A percentile compares a stretch with the other conserved stretches of the same genome.
These are phyloP conservation scores for Apotomis betuletana DNA, from an alignment of 2,888 invertebrate genomes.

Conservation along the genomic window DNA sequence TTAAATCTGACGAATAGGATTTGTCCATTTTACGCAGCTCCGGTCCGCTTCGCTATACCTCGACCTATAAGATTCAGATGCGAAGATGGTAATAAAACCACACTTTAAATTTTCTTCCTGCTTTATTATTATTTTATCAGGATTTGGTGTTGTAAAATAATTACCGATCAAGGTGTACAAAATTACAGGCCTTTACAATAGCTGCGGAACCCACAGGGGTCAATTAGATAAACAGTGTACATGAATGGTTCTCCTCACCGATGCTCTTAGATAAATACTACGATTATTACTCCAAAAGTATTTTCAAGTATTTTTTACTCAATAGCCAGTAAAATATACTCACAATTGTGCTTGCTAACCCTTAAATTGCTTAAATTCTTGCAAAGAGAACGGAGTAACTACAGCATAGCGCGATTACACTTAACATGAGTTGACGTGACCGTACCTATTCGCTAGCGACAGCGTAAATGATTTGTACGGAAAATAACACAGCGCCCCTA, in stretches of 20 bases:
- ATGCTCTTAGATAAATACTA: conserved; percentile 28
- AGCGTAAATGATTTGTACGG: no score
- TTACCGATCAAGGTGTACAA: conserved; percentile 79
- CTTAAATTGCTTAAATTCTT: not conserved
- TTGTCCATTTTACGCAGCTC: no score
- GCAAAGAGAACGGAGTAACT: not conserved
- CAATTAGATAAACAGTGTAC: conserved; percentile 51
- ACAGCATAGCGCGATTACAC: no score
- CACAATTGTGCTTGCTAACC: no score
- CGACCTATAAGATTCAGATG: conserved; percentile 15
- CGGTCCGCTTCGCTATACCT: no score
- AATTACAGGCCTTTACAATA: conserved; percentile 79
- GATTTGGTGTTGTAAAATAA: conserved; percentile 78
- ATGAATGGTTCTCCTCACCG: conserved; percentile 23
- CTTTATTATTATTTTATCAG: conserved; percentile 62
- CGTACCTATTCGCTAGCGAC: no score
- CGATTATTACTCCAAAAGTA: not conserved
- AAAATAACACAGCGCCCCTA: no score
- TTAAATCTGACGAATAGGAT: no score
- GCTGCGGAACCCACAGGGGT: conserved; percentile 65
- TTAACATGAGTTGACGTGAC: no score
- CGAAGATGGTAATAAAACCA: conserved; percentile 58
- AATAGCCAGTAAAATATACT: no score
- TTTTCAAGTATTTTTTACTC: not conserved
- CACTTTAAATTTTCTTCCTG: conserved; percentile 63